Evolutionary conservation across 2,797 vertebrate species (phyloP).

Genomic region (Dendrocincla fuliginosa): DNA sequence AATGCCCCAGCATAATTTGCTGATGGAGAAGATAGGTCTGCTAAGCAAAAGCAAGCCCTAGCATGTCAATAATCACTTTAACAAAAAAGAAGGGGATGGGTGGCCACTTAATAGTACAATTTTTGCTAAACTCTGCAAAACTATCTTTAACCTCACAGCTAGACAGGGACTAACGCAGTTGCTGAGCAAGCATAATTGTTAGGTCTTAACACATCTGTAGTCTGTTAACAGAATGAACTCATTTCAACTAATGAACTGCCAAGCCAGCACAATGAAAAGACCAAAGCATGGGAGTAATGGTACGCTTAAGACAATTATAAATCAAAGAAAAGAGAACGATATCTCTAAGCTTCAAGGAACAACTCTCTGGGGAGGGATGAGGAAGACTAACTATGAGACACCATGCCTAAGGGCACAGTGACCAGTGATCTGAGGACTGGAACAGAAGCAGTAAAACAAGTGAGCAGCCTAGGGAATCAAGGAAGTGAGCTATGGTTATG

Average conservation of each 20-base stretch:
- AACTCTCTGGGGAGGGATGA: rapidly evolving
- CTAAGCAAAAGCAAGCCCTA: not conserved
- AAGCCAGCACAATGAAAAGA: not conserved
- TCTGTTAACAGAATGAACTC: slow-evolving; percentile 20
- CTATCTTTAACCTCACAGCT: slow-evolving; percentile 8
- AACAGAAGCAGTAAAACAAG: not conserved
- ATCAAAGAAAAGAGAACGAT: not conserved
- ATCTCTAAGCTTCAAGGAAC: not conserved
- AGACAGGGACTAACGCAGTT: not conserved
- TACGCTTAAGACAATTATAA: slow-evolving; percentile 17
- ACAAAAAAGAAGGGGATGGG: not conserved
- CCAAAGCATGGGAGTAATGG: not conserved
- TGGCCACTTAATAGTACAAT: not conserved
- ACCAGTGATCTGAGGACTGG: not conserved
- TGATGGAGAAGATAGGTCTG: not conserved
- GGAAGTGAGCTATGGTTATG: not conserved
- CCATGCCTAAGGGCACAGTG: not conserved
- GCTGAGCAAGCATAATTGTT: slow-evolving; percentile 6
- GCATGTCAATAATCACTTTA: not conserved
- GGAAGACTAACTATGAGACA: not conserved
- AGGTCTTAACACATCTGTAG: slow-evolving; percentile 1
- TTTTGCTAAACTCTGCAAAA: slow-evolving; percentile 26
- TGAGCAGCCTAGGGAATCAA: not conserved
- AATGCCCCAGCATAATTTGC: not conserved
- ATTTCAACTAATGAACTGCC: slow-evolving; percentile 56